Evolutionary conservation across 2,888 invertebrate species (phyloP), one percentile per base, ranked within the genome.

Genomic region (Sarcophaga subvicina): DNA sequence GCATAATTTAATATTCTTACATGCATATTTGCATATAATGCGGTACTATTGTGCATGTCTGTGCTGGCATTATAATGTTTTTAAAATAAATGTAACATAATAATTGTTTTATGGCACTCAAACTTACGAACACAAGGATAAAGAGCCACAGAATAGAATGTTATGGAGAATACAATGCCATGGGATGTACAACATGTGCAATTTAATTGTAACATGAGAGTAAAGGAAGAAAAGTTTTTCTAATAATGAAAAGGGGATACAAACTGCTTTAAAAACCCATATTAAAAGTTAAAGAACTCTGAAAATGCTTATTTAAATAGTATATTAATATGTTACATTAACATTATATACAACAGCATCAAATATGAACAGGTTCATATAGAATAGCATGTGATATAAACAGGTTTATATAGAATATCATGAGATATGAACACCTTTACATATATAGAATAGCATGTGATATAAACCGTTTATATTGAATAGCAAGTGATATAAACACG

Each of bases 21-120:
- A 10, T 25, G 45, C 3, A 27, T 25, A 49, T 27, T 20, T 49
- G 49, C 14, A 64, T 17, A 17, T 17, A 17, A 54, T 54, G 22
- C 49, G 49, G 66, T 20, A 14, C 54, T 54, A 14, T 64, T 25
- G 54, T 54, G 17, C 54, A 54, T 54, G 54, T 14, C 54, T 54
- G 17, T 17, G 54, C 64, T 8, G 11, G 25, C 10, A 54, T 54
- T 54, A 14, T 17, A 66, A 27, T 66, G 27, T 20, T 60, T 62
- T 75, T 8, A 11, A 27, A 70, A 79, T 20, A 79, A 70, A 49
- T 63, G 63, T 70, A 70, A 79, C 70, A 79, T 63, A 62, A 79
- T 71, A 79, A 79, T 79, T 79, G 70, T 62, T 78, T 69, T 70
- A 60, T 78, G 22, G 22, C 47, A 78, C 78, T 69, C 45, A 25